Base-by-base conservation (phyloP, 2,888 invertebrate genomes). In the Drosophila subsilvestris region DNA sequence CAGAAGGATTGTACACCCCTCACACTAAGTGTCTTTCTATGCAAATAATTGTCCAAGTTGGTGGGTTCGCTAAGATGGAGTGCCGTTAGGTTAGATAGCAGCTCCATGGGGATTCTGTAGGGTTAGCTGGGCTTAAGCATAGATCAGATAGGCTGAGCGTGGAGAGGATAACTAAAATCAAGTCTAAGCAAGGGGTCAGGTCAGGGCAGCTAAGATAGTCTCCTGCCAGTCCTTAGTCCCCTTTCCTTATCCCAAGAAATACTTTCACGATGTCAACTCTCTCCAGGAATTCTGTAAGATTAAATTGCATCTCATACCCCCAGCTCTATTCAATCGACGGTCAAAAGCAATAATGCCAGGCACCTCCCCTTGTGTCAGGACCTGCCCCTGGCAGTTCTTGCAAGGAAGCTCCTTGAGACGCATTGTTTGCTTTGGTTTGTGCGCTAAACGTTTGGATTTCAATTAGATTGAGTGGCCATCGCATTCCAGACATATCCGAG, bases 361-460 rank as follows among this genome's bases (percentile, higher is more conserved):
- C 53, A 65, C 37, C 53, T 65, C 27, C 32, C 32, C 12, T 4
- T 12, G 32, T 5, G 1, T 25, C 22, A 12, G 32, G 12, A 32
- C 12, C 47, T 8, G 54, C 14, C 45, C 37, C 47, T 9, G 54
- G 14, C 45, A 14, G 37, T 8, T 53, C 17, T 22, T 37, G 42
- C 5, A 5, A 1, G 10, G 29, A 29, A 32, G 32, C 53, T 27
- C 54, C 27, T 47, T 29, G 18, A 32, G 22, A 37, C 45, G 60
- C 59, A 75, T 67, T 72, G 63, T 69, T 73, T 65, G 61, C 67
- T 73, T 65, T 65, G 74, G 56, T 61, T 55, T 65, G 69, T 57
- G 53, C 75, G 55, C 27, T 20, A 47, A 54, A 27, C 71, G 72
- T 63, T 80, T 82, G 66, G 71, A 74, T 74, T 80, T 78, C 76